Evolutionary conservation across 2,113 vertebrate genomes (phyloP), one percentile per base, ranked within the genome.

Genomic region (Ptychochromis oligacanthus): DNA sequence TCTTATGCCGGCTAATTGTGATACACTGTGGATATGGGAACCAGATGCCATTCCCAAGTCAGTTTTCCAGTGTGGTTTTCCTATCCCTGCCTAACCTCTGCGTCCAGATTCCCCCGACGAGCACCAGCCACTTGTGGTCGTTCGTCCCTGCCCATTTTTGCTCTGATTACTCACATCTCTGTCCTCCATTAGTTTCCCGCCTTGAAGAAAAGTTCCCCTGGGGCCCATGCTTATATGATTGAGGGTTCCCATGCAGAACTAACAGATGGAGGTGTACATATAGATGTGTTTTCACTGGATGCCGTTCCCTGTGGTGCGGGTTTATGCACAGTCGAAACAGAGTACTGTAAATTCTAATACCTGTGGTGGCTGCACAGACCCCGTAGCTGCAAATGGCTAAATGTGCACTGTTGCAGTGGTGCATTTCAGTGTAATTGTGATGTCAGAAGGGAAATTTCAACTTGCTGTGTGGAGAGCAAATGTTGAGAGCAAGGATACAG

Each of bases 1-100:
- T 94, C 93, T 84, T 90, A 83, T 90, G 84, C 88, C 2, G 86
- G 88, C 94, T 94, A 96, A 94, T 95, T 96, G 93, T 92, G 91
- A 95, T 94, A 89, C 94, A 92, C 81, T 93, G 92, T 94, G 92
- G 91, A 91, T 93, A 93, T 93, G 81, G 75, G 92, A 95, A 78
- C 91, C 94, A 95, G 96, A 97, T 95, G 94, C 90, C 93, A 95
- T 95, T 96, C 96, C 95, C 95, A 93, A 88, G 76, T 94, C 93
- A 79, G 91, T 94, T 93, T 92, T 94, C 91, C 92, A 93, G 87
- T 94, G 90, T 88, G 93, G 92, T 94, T 94, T 95, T 80, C 80
- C 87, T 93, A 95, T 91, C 91, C 91, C 95, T 92, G 91, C 86
- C 88, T 81, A 94, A 95, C 82, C 89, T 95, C 94, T 94, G 81